Percentiles rank a stretch among this genome's conserved stretches.
Evolutionary conservation across 2,113 vertebrate genomes (phyloP).

Genomic region (Atlantisia rogersi): DNA sequence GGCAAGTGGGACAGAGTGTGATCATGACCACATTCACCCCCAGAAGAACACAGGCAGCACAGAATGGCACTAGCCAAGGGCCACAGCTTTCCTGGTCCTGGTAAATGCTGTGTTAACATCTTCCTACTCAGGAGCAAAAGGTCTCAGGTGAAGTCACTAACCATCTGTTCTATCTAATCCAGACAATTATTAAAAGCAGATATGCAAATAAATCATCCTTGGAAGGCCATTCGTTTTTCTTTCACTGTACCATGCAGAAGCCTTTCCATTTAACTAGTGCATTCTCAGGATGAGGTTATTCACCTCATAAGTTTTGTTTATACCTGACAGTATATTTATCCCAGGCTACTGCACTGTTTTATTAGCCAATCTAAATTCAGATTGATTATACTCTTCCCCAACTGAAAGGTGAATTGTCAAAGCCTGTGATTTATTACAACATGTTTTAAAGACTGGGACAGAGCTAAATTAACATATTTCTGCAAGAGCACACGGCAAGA

Average conservation of each 20-base stretch:
- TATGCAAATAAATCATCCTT: constrained; percentile 24
- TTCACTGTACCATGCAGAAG: background rate
- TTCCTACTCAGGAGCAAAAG: background rate
- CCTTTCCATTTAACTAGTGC: background rate
- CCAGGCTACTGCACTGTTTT: background rate
- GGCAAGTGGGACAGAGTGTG: background rate
- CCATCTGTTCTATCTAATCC: background rate
- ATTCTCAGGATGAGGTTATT: background rate
- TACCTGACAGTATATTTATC: constrained; percentile 18
- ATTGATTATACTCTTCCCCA: constrained; percentile 25
- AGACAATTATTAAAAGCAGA: constrained; percentile 29
- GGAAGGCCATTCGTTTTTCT: constrained; percentile 1
- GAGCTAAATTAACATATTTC: constrained; percentile 26
- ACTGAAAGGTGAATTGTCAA: constrained; percentile 39
- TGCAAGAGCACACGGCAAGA: background rate
- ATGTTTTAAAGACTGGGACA: background rate
- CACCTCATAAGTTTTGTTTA: background rate
- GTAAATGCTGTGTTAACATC: background rate
- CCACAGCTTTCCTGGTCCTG: background rate
- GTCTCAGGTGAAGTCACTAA: constrained; percentile 2
- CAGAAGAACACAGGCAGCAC: background rate
- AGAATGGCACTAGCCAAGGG: background rate
- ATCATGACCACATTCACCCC: background rate
- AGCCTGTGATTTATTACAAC: constrained; percentile 35
- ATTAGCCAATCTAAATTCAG: constrained; percentile 46